phyloP scores from a whole-genome alignment of 2,113 vertebrate genomes.

The Nansenia antarctica region DNA sequence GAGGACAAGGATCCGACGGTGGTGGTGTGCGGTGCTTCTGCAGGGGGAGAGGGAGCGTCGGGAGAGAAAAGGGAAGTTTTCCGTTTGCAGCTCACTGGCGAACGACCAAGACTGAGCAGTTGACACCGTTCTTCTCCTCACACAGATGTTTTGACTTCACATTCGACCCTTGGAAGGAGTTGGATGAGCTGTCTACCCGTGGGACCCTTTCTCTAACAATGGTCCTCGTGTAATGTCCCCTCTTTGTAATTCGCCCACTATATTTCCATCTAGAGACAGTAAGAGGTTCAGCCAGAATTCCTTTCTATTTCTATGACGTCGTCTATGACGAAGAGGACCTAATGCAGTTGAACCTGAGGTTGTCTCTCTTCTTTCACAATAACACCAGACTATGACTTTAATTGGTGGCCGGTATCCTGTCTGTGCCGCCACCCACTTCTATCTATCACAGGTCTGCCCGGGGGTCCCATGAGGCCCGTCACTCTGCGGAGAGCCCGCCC shows the following conservation, averaged over 20 bases:
- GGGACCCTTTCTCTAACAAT: neutral
- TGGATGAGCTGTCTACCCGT: neutral
- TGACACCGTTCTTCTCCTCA: constrained; percentile 27
- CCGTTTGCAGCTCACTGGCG: constrained; percentile 24
- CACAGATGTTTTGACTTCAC: constrained; percentile 45
- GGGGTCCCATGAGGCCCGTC: constrained; percentile 52
- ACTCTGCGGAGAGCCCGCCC: constrained; percentile 25
- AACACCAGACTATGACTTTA: constrained; percentile 28
- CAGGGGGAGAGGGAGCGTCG: constrained; percentile 18
- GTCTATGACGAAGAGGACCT: too few relatives aligned
- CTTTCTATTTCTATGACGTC: constrained; percentile 10
- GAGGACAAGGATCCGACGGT: constrained; percentile 48
- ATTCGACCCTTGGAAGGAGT: neutral
- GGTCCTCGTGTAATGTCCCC: neutral
- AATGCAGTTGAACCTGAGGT: constrained; percentile 8
- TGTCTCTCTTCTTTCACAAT: too few relatives aligned
- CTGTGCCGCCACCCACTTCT: constrained; percentile 51
- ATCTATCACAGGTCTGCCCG: constrained; percentile 62
- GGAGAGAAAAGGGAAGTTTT: neutral
- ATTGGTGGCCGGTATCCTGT: constrained; percentile 41
- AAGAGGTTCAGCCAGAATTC: neutral
- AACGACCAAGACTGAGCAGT: constrained; percentile 39
- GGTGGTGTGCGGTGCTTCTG: neutral
- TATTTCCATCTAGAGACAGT: constrained; percentile 1
- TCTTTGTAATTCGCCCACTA: constrained; percentile 19